Percentiles rank a stretch among this genome's conserved stretches.
These are phyloP conservation scores for Drosophila oshimai DNA, from an alignment of 1,140 invertebrate genomes.

Conservation along the genomic window DNA sequence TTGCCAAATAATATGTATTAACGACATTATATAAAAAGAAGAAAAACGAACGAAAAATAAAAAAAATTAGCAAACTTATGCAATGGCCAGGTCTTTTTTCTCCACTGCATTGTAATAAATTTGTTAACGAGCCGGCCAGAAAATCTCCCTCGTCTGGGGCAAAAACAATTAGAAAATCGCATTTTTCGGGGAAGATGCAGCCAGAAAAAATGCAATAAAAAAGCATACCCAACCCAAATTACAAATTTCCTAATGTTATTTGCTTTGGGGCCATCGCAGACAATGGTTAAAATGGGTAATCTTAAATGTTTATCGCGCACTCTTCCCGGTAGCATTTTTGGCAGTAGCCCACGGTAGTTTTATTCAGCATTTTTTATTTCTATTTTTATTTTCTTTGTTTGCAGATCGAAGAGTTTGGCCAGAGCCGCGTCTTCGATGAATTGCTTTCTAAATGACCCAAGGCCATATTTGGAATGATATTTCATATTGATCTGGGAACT, in stretches of 20 bases:
- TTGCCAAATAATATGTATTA: conserved; percentile 82
- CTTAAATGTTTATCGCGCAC: conserved; percentile 63
- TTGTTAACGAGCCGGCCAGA: conserved; percentile 52
- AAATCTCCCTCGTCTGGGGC: background rate
- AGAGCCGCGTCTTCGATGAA: conserved; percentile 53
- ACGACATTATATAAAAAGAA: conserved; percentile 78
- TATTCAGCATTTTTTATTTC: conserved; percentile 34
- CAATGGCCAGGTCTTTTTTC: conserved; percentile 46
- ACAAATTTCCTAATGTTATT: conserved; percentile 16
- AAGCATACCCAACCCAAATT: conserved; percentile 64
- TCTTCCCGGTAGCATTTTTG: conserved; percentile 76
- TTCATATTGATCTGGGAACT: conserved; percentile 62
- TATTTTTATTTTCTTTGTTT: conserved; percentile 34
- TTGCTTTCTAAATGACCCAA: conserved; percentile 76
- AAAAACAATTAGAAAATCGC: conserved; percentile 53
- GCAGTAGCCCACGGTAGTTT: conserved; percentile 77
- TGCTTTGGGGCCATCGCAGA: conserved; percentile 58
- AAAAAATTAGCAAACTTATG: conserved; percentile 75
- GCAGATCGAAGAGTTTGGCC: conserved; percentile 31
- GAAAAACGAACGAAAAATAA: conserved; percentile 21
- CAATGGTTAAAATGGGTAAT: conserved; percentile 73
- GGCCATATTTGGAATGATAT: conserved; percentile 72
- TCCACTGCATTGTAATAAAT: conserved; percentile 62
- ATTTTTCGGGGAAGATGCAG: conserved; percentile 23
- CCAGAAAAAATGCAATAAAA: conserved; percentile 4